phyloP scores from a whole-genome alignment of 2,113 vertebrate species.

The Rhea pennata region DNA sequence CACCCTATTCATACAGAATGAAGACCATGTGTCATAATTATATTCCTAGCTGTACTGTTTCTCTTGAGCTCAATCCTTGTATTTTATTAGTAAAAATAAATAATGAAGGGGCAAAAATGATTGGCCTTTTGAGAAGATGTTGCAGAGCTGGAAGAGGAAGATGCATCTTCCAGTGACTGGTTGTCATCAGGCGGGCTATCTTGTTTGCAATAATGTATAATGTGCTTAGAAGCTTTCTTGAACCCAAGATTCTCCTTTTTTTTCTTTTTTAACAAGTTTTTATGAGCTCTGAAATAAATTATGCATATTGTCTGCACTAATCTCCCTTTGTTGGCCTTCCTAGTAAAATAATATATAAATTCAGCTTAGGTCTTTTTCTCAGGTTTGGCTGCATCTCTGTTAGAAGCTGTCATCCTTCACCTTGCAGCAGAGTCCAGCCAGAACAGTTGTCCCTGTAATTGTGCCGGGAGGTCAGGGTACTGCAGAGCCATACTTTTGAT shows the following conservation, averaged over 20 bases:
- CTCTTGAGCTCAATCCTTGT: background rate
- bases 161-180: background rate
- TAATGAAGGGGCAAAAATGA: background rate
- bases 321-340: background rate
- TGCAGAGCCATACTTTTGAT: background rate
- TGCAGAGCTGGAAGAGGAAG: background rate
- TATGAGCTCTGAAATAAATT: background rate
- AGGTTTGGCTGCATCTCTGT: background rate
- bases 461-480: background rate
- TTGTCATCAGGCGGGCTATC: background rate
- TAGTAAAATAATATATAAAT: background rate
- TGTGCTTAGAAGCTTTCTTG: background rate
- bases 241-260: background rate
- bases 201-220: background rate
- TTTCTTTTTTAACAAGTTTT: background rate
- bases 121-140: background rate
- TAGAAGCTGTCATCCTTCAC: background rate
- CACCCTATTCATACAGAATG: background rate
- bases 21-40: rapidly evolving
- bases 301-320: background rate
- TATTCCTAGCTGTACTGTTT: background rate
- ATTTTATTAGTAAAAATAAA: background rate
- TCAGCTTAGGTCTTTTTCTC: background rate
- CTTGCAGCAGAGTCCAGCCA: background rate
- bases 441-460: background rate